Base-by-base conservation (phyloP, 2,113 vertebrate species). In the Hypomesus transpacificus region DNA sequence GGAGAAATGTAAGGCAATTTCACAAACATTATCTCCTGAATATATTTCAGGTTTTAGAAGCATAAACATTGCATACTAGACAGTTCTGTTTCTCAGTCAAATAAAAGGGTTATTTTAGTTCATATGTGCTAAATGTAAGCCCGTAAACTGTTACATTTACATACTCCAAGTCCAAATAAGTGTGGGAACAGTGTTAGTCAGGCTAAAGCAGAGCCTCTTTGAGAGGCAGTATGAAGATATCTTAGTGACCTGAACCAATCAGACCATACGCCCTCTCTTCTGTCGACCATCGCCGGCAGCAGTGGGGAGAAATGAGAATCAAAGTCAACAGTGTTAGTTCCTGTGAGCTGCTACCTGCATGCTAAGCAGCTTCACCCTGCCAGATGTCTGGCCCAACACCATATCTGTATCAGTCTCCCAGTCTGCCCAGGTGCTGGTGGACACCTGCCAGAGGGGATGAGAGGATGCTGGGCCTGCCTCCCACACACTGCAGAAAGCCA, bases 401-500 rank as follows among this genome's bases (percentile, higher is more conserved):
- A 70, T 81, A 82, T 88, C 82, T 84, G 71, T 87, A 80, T 86
- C 80, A 50, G 82, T 84, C 82, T 85, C 79, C 80, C 79, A 67
- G 2, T 73, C 80, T 73, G 81, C 65, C 75, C 79, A 69, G 78
- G 78, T 73, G 77, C 77, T 61, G 69, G 82, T 81, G 81, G 85
- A 81, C 61, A 64, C 77, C 64, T 80, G 84, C 84, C 83, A 84
- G 81, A 71, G 77, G 70, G 68, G 76, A 84, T 78, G 78, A 57
- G 51, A 20, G 53, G 39, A 66, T 77, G 77, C 75, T 31, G 75
- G 85, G 74, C 68, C 83, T 65, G 76, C 74, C 80, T 75, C 79
- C 83, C 71, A 77, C 68, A 58, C 53, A 34, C 72, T 78, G 68
- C 74, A 78, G 78, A 73, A 86, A 87, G 76, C 70, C 80, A 75